Evolutionary conservation across 2,888 invertebrate species (phyloP).

Genomic region (Proisotoma minuta): DNA sequence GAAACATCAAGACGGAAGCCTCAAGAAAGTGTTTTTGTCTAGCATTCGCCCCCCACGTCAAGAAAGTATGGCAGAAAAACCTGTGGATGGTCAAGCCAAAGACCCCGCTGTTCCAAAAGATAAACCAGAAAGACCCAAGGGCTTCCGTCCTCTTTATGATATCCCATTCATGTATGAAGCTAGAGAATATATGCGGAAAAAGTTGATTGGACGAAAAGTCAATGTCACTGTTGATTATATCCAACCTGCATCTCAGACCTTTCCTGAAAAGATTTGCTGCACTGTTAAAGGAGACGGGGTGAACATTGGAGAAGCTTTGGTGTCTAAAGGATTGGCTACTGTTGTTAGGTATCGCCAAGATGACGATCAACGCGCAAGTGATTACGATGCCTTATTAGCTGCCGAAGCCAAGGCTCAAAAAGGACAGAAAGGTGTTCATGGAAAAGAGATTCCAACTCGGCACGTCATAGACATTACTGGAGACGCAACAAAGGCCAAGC

Average conservation of each 20-base stretch:
- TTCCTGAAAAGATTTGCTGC: constrained; percentile 92
- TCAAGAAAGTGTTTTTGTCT: constrained; percentile 90
- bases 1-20: constrained; percentile 68
- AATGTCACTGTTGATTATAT: constrained; percentile 91
- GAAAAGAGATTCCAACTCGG: constrained; percentile 69
- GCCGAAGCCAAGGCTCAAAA: constrained; percentile 92
- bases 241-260: constrained; percentile 87
- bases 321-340: constrained; percentile 84
- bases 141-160: constrained; percentile 86
- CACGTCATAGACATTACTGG: constrained; percentile 81
- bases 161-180: constrained; percentile 99
- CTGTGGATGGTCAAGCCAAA: constrained; percentile 15
- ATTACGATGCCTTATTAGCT: constrained; percentile 84
- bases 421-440: constrained; percentile 73
- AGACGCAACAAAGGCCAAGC: constrained; percentile 76
- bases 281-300: constrained; percentile 79
- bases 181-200: constrained; percentile 91
- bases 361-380: constrained; percentile 90
- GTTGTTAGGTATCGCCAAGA: constrained; percentile 91
- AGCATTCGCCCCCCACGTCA: constrained; percentile 89
- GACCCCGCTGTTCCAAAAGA: constrained; percentile 4
- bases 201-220: constrained; percentile 90
- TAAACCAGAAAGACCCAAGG: background rate
- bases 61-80: constrained; percentile 29
- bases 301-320: constrained; percentile 89